Conservation (phyloP, 2,113 vertebrate species). For the Notechis scutatus region DNA sequence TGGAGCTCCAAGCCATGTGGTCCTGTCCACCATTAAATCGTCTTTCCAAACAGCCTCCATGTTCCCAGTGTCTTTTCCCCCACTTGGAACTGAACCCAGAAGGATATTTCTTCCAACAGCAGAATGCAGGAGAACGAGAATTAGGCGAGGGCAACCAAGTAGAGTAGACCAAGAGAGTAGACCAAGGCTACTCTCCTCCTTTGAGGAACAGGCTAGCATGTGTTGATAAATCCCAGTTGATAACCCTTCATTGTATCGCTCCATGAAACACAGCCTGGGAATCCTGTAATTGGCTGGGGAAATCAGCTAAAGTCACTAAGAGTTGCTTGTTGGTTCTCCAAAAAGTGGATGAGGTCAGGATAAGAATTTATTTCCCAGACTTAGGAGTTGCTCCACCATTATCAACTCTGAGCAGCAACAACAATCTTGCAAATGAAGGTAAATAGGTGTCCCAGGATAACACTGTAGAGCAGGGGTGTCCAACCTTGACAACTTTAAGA, state of each 20-base stretch:
- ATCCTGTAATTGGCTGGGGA: neutral
- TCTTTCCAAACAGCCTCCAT: no score
- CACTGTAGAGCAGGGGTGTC: neutral
- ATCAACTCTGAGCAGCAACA: neutral
- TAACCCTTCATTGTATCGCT: neutral
- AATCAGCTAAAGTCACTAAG: neutral
- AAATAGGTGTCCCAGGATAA: neutral
- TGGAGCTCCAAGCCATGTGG: no score
- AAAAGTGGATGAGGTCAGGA: neutral
- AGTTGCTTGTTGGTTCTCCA: neutral
- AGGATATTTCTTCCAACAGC: no score
- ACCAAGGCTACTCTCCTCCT: neutral
- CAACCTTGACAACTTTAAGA: no score
- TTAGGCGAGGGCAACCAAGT: neutral
- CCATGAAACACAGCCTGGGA: neutral
- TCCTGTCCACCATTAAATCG: no score
- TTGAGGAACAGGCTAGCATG: neutral
- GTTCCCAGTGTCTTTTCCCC: no score
- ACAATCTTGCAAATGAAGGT: neutral
- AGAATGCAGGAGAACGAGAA: neutral
- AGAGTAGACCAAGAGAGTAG: no score
- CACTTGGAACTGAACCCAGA: no score
- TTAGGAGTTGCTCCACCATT: neutral
- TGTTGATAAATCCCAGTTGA: neutral
- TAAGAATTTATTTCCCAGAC: neutral